phyloP scores from a whole-genome alignment of 2,113 vertebrate species.

The Aythya baeri region DNA sequence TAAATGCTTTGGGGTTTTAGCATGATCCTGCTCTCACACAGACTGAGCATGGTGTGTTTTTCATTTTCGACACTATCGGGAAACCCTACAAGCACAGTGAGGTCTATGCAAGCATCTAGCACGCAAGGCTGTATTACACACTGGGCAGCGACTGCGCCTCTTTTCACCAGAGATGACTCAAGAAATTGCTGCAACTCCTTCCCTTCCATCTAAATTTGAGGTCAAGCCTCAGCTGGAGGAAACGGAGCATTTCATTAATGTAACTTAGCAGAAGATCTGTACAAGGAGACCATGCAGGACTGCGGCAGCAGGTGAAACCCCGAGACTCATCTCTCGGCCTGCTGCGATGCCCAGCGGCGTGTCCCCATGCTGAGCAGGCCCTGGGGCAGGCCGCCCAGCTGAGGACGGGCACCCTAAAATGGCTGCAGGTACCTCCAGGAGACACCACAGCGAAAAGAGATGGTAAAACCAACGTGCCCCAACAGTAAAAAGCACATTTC shows the following conservation, averaged over 20 bases:
- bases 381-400: accelerated
- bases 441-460: not conserved
- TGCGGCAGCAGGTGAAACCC: not conserved
- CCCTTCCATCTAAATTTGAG: not conserved
- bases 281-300: not conserved
- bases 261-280: not conserved
- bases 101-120: not conserved
- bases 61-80: not conserved
- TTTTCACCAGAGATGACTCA: not conserved
- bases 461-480: not conserved
- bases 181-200: not conserved
- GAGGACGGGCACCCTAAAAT: not conserved
- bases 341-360: not conserved
- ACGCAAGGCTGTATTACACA: not conserved
- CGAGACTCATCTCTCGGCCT: not conserved
- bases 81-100: not conserved
- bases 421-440: not conserved
- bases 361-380: not conserved
- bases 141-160: accelerated
- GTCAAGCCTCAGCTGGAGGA: not conserved
- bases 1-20: not conserved
- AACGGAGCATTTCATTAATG: not conserved
- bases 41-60: constrained; percentile 2
- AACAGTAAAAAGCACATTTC: not conserved
- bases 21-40: constrained; percentile 12